Evolutionary conservation across 2,113 vertebrate species (phyloP).

Genomic region (Campylomormyrus tamandua): DNA sequence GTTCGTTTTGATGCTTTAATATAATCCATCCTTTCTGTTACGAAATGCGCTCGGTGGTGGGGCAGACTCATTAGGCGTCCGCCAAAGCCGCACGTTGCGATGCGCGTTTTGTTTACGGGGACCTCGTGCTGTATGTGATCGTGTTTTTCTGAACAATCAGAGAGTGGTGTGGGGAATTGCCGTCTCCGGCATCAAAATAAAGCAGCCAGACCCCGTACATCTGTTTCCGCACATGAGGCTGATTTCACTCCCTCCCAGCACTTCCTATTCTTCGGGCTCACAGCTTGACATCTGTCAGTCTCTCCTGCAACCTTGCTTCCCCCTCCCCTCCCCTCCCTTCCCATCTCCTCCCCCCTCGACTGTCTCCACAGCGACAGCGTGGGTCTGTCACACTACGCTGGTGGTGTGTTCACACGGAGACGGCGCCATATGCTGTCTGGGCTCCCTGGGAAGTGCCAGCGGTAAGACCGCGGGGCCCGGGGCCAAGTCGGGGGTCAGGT

Average conservation of each 20-base stretch:
- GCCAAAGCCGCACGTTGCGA: not conserved
- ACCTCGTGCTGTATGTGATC: slow-evolving; percentile 17
- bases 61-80: not conserved
- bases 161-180: not conserved
- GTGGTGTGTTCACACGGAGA: slow-evolving; percentile 60
- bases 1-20: slow-evolving; percentile 21
- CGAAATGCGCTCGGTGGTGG: not conserved
- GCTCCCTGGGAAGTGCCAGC: slow-evolving; percentile 42
- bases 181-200: slow-evolving; percentile 18
- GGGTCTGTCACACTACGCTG: slow-evolving; percentile 50
- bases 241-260: slow-evolving; percentile 7
- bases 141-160: not conserved
- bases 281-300: slow-evolving; percentile 17
- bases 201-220: slow-evolving; percentile 14
- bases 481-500: not conserved
- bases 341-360: not conserved
- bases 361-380: slow-evolving; percentile 15
- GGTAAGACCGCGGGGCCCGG: slow-evolving; percentile 23
- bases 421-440: slow-evolving; percentile 68
- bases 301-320: slow-evolving; percentile 12
- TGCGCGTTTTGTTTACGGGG: not conserved
- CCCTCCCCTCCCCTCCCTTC: not conserved
- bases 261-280: slow-evolving; percentile 16
- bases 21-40: slow-evolving; percentile 7
- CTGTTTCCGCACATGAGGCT: slow-evolving; percentile 6